These are phyloP conservation scores for Byasa hedistus DNA, from an alignment of 2,888 invertebrate genomes.

Conservation along the genomic window DNA sequence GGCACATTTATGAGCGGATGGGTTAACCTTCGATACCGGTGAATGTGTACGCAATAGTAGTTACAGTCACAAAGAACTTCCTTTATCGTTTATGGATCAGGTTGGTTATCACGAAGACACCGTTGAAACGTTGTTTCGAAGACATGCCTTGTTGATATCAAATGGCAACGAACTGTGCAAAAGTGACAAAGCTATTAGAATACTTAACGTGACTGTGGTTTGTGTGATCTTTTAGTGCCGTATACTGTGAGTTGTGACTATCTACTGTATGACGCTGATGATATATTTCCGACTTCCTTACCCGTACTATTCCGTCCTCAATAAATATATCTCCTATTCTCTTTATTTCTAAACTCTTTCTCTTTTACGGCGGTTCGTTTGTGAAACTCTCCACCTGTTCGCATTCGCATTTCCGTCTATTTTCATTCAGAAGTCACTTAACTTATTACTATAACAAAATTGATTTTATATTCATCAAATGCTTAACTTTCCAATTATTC, in stretches of 20 bases:
- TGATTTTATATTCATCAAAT: too few relatives aligned
- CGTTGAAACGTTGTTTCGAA: neutral
- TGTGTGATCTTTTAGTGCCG: neutral
- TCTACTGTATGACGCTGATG: neutral
- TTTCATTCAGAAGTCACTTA: too few relatives aligned
- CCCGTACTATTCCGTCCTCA: too few relatives aligned
- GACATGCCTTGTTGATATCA: too few relatives aligned
- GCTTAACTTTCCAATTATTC: too few relatives aligned
- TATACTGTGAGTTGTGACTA: neutral
- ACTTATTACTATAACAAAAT: too few relatives aligned
- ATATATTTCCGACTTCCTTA: neutral
- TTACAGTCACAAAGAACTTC: neutral
- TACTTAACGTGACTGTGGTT: neutral
- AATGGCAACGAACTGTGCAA: neutral
- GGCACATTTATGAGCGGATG: constrained; percentile 22
- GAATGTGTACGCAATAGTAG: neutral
- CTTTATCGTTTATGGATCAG: neutral
- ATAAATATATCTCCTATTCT: too few relatives aligned
- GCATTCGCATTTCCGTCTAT: too few relatives aligned
- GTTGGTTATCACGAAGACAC: neutral
- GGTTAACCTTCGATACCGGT: constrained; percentile 13
- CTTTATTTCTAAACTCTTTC: too few relatives aligned
- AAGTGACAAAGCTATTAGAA: neutral
- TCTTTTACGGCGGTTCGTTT: too few relatives aligned
- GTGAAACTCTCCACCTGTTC: too few relatives aligned